A percentile compares a stretch with the other conserved stretches of the same genome.
These are phyloP conservation scores for Psittacula cyanocephala DNA, from an alignment of 2,113 vertebrate species.

Conservation along the genomic window DNA sequence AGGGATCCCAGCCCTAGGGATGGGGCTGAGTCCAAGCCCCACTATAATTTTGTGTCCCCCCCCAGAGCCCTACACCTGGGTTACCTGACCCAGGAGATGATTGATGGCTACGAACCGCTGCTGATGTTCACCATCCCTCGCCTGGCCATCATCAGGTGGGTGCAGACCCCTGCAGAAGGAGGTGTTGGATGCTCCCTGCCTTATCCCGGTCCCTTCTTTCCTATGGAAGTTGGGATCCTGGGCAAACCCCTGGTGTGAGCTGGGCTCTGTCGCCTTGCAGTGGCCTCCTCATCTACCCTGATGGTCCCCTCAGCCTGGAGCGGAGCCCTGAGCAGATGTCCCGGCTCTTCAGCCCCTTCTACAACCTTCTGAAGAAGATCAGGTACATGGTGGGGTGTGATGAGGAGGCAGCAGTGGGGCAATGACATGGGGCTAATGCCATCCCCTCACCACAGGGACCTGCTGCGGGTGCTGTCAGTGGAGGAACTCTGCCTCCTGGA, in stretches of 20 bases:
- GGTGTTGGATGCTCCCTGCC: background rate
- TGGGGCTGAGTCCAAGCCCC: background rate
- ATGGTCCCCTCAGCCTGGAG: constrained; percentile 75
- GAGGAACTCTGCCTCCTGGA: constrained; percentile 73
- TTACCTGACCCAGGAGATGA: constrained; percentile 78
- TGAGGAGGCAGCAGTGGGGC: background rate
- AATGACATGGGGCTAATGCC: accelerated
- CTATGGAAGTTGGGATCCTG: background rate
- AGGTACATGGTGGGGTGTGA: background rate
- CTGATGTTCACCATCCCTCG: constrained; percentile 81
- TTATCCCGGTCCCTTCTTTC: background rate
- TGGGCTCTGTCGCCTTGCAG: constrained; percentile 12
- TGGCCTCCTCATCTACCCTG: constrained; percentile 76
- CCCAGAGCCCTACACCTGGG: constrained; percentile 72
- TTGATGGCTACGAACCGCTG: constrained; percentile 75
- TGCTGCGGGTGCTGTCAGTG: constrained; percentile 63
- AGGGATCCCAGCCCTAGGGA: background rate
- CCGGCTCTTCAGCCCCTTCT: constrained; percentile 75
- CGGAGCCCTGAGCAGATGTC: constrained; percentile 71
- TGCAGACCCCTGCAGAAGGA: background rate
- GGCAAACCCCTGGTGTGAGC: accelerated
- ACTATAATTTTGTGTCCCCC: background rate
- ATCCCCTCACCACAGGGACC: constrained; percentile 13
- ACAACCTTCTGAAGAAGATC: constrained; percentile 73
- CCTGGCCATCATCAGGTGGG: constrained; percentile 77